Percentiles rank a stretch among this genome's conserved stretches.
Conservation (phyloP, 2,797 vertebrate species). For the Danio kyathit region DNA sequence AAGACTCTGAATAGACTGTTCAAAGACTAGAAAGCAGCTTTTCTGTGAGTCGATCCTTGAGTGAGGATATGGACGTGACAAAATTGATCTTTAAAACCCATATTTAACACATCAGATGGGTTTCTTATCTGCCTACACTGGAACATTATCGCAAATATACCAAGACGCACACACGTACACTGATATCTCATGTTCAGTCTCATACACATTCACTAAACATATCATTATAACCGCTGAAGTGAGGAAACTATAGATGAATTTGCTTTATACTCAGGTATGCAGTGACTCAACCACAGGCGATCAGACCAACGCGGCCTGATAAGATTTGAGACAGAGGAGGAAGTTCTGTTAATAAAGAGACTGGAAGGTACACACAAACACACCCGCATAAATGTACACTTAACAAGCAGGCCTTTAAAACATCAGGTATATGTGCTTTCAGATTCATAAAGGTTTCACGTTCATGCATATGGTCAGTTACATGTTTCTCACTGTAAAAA, state of each 20-base stretch:
- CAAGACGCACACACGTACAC: conserved; percentile 50
- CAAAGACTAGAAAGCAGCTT: conserved; percentile 48
- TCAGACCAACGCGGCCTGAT: conserved; percentile 47
- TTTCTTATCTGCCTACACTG: conserved; percentile 64
- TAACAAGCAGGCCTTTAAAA: background rate
- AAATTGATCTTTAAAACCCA: conserved; percentile 44
- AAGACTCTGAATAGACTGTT: conserved; percentile 20
- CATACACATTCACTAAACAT: conserved; percentile 44
- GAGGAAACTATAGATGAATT: conserved; percentile 51
- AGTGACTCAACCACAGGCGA: conserved; percentile 53
- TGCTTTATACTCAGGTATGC: conserved; percentile 59
- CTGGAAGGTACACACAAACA: conserved; percentile 39
- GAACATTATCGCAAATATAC: conserved; percentile 58
- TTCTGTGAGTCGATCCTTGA: conserved; percentile 28
- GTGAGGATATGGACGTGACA: conserved; percentile 13
- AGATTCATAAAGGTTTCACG: conserved; percentile 13
- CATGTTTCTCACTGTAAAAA: conserved; percentile 48
- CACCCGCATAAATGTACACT: conserved; percentile 44
- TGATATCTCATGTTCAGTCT: conserved; percentile 24
- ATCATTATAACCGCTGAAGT: conserved; percentile 46
- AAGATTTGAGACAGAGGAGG: conserved; percentile 46
- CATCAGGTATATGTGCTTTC: conserved; percentile 34
- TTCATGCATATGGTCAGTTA: conserved; percentile 45
- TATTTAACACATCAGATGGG: conserved; percentile 50
- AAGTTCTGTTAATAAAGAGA: conserved; percentile 36